Conservation (phyloP, 2,113 vertebrate species). For the Nestor notabilis region DNA sequence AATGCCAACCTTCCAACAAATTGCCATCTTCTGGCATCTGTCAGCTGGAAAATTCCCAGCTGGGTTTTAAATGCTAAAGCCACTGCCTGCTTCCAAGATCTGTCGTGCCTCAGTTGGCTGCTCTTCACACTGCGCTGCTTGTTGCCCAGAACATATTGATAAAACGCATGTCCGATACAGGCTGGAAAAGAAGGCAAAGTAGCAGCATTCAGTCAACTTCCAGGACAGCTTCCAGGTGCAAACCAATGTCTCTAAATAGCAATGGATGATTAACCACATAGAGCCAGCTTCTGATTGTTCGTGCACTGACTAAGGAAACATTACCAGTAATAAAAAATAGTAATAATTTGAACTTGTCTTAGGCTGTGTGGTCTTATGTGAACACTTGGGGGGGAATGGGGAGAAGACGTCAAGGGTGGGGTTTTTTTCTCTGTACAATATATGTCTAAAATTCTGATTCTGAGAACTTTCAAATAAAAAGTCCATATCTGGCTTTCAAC, state of each 20-base stretch:
- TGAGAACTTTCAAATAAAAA: neutral
- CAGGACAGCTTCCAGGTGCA: neutral
- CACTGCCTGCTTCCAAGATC: neutral
- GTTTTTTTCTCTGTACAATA: neutral
- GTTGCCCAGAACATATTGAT: neutral
- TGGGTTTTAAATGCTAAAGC: neutral
- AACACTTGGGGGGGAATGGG: neutral
- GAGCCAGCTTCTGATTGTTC: neutral
- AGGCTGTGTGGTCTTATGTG: neutral
- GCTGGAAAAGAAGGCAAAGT: neutral
- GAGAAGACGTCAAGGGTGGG: neutral
- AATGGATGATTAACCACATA: neutral
- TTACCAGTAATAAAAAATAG: fast-evolving
- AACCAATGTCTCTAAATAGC: neutral
- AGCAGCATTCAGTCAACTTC: neutral
- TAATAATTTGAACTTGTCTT: neutral
- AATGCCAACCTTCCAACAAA: neutral
- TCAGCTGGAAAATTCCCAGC: slow-evolving; percentile 5
- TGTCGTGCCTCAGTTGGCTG: neutral
- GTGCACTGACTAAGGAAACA: neutral
- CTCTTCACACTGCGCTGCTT: neutral
- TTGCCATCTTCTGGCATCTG: neutral
- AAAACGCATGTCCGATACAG: neutral
- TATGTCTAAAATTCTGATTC: neutral
- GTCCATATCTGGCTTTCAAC: neutral